Evolutionary conservation across 2,888 invertebrate species (phyloP).

Genomic region (Germaria angustata): DNA sequence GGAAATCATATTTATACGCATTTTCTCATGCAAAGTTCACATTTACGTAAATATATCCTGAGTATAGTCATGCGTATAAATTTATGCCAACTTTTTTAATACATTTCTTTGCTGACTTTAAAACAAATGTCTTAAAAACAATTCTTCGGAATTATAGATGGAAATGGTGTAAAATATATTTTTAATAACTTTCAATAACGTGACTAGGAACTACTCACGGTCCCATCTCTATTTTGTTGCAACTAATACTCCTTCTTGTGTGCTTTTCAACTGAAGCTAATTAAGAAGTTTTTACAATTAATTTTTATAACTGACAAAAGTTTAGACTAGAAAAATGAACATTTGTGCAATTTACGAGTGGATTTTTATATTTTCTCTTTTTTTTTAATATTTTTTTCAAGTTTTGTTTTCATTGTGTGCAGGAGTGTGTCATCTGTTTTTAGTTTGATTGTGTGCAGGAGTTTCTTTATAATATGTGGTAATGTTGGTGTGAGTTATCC

Average conservation of each 20-base stretch:
- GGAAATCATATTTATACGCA: too few relatives aligned
- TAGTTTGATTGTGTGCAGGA: conserved; percentile 3
- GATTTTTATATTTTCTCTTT: conserved; percentile 11
- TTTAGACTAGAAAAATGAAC: conserved; percentile 48
- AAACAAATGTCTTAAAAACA: too few relatives aligned
- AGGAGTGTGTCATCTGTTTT: conserved; percentile 4
- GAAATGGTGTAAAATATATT: too few relatives aligned
- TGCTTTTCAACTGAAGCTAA: conserved; percentile 40
- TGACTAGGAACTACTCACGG: background rate
- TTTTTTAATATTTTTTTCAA: background rate
- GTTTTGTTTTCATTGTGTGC: conserved; percentile 5
- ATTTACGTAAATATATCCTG: too few relatives aligned
- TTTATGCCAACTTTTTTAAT: too few relatives aligned
- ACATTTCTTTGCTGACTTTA: too few relatives aligned
- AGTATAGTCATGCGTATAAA: too few relatives aligned
- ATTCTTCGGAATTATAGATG: too few relatives aligned
- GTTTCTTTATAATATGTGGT: conserved; percentile 15
- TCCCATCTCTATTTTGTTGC: background rate
- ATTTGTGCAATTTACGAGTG: conserved; percentile 47
- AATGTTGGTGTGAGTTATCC: background rate
- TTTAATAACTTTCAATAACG: too few relatives aligned
- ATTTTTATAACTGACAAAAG: conserved; percentile 63
- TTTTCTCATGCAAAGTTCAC: too few relatives aligned
- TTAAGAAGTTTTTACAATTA: conserved; percentile 58
- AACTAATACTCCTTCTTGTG: background rate